A percentile compares a stretch with the other conserved stretches of the same genome.
phyloP scores from a whole-genome alignment of 2,888 invertebrate species.

The Notodonta dromedarius region DNA sequence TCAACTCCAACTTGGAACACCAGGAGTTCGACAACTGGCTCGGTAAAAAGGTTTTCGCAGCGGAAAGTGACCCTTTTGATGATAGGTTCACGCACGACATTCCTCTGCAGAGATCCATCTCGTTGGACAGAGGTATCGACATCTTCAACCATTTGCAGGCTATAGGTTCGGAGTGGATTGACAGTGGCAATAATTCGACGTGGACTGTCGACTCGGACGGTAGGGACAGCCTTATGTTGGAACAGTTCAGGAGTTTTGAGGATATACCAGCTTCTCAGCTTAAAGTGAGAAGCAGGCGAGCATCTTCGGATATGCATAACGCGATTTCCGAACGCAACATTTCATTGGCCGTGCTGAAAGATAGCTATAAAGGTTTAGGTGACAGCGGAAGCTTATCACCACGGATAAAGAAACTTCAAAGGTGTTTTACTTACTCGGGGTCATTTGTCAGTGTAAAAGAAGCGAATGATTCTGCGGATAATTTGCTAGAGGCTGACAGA shows the following conservation, averaged over 20 bases:
- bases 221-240: slow-evolving; percentile 41
- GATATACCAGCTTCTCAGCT: slow-evolving; percentile 73
- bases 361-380: slow-evolving; percentile 65
- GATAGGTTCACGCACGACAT: slow-evolving; percentile 63
- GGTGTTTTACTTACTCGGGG: slow-evolving; percentile 64
- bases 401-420: slow-evolving; percentile 65
- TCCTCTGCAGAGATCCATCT: slow-evolving; percentile 68
- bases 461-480: slow-evolving; percentile 32
- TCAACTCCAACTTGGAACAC: slow-evolving; percentile 59
- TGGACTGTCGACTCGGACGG: slow-evolving; percentile 66
- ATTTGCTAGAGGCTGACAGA: slow-evolving; percentile 22
- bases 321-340: slow-evolving; percentile 49
- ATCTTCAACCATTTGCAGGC: slow-evolving; percentile 66
- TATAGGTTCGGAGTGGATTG: slow-evolving; percentile 63
- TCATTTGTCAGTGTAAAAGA: slow-evolving; percentile 50
- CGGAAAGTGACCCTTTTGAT: slow-evolving; percentile 40
- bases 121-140: slow-evolving; percentile 70
- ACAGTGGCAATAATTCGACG: slow-evolving; percentile 52
- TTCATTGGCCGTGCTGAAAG: slow-evolving; percentile 60
- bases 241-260: slow-evolving; percentile 68
- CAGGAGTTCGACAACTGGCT: slow-evolving; percentile 70
- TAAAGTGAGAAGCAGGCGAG: slow-evolving; percentile 70
- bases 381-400: slow-evolving; percentile 54
- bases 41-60: slow-evolving; percentile 60
- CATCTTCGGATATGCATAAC: slow-evolving; percentile 61